These are phyloP conservation scores for Peromyscus polionotus DNA, from an alignment of 2,113 vertebrate species.

Conservation along the genomic window DNA sequence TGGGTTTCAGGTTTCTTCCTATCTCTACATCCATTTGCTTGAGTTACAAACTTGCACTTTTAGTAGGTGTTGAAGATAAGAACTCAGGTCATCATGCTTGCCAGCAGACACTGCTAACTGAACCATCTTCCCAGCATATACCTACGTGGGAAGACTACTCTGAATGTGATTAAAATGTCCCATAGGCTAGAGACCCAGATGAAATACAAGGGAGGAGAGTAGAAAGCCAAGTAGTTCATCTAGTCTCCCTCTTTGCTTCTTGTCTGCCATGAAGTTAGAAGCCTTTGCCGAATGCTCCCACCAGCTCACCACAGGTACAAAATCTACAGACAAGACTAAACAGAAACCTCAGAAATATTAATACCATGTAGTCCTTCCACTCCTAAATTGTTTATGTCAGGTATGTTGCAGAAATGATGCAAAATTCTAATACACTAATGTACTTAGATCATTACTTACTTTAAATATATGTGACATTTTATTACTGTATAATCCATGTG, in stretches of 20 bases:
- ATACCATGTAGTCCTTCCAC: background rate
- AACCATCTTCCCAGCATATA: background rate
- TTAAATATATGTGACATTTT: background rate
- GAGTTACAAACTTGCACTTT: background rate
- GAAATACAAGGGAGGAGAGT: background rate
- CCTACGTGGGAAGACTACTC: background rate
- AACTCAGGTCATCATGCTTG: background rate
- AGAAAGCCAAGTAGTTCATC: background rate
- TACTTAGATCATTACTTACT: background rate
- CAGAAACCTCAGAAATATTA: background rate
- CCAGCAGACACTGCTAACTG: background rate
- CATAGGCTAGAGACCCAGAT: background rate
- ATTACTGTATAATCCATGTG: background rate
- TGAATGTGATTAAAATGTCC: background rate
- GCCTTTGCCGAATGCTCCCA: background rate
- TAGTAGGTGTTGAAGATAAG: background rate
- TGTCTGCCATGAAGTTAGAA: background rate
- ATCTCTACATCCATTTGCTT: background rate
- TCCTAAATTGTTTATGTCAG: background rate
- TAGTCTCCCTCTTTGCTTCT: background rate
- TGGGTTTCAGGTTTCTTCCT: background rate
- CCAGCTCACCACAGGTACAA: background rate
- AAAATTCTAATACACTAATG: background rate
- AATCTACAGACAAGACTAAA: background rate
- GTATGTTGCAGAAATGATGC: background rate